Evolutionary conservation across 1,140 invertebrate genomes (phyloP).

Genomic region (Tetramorium alpestre): DNA sequence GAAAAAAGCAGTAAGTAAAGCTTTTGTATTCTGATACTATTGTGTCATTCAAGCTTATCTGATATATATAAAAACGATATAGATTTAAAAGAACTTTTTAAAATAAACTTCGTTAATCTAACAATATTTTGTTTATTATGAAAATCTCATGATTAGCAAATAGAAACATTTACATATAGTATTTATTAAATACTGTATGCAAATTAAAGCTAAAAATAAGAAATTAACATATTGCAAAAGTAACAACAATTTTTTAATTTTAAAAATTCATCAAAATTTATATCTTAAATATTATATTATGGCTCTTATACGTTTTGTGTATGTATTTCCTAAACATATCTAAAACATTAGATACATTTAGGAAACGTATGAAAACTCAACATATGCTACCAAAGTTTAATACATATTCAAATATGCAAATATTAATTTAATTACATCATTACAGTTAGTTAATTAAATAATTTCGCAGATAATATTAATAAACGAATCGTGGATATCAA

Average conservation of each 20-base stretch:
- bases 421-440: background rate
- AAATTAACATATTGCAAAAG: background rate
- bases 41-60: background rate
- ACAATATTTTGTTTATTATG: background rate
- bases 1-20: slow-evolving; percentile 85
- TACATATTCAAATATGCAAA: background rate
- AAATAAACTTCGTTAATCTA: background rate
- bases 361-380: no score
- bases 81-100: background rate
- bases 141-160: background rate
- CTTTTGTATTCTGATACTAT: slow-evolving; percentile 11
- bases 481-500: slow-evolving; percentile 89
- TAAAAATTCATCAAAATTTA: background rate
- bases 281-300: no score
- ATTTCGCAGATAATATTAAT: slow-evolving; percentile 87
- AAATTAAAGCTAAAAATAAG: background rate
- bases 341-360: no score
- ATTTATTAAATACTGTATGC: background rate
- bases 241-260: background rate
- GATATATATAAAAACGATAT: background rate
- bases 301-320: no score
- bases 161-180: background rate
- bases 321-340: no score
- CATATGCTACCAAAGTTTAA: background rate
- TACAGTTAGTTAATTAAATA: background rate